Evolutionary conservation across 1,140 invertebrate genomes (phyloP), one percentile per base, ranked within the genome.

Genomic region (Drosophila eugracilis): DNA sequence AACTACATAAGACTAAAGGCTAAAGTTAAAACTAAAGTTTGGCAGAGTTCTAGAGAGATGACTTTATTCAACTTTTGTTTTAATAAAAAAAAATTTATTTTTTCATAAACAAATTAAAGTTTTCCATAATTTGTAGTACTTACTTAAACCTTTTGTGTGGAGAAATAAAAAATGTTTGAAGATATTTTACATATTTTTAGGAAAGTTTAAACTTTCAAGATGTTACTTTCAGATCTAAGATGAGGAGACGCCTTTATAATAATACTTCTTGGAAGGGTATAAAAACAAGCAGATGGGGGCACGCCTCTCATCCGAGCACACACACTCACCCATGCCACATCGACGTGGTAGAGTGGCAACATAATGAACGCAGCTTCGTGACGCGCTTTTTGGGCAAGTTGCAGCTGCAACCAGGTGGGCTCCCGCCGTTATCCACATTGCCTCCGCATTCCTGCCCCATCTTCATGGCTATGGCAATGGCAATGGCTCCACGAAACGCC

Each of bases 291-390:
- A 22, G 4, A 15, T 22, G 26, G 26, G 19, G 17, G 28, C 14
- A 30, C 22, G 17, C 47, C 7, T 22, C 48, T 19, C 41, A 17
- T 17, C 1, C 24, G n/a, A n/a, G n/a, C n/a, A 21, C 22, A 28
- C 30, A 57, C 44, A 70, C 74, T 22, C 30, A 57, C 44, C 62
- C 74, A 75, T 14, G 32, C 36, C 26, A 32, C 65, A 60, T 30
- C 45, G 54, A 53, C 39, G 42, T 58, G 70, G 52, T 45, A 73
- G 57, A 66, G 60, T 41, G 57, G 37, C 53, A 73, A 70, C 67
- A 80, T 80, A 86, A 85, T 85, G 80, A 85, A 86, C 69, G 58
- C 73, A 80, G 66, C 55, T 36, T 67, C 63, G 66, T 67, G 60
- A 45, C 30, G 72, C 37, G 73, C 49, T 58, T 70, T 70, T 49